phyloP scores from a whole-genome alignment of 2,888 invertebrate species.

The Epistrophe eligans region DNA sequence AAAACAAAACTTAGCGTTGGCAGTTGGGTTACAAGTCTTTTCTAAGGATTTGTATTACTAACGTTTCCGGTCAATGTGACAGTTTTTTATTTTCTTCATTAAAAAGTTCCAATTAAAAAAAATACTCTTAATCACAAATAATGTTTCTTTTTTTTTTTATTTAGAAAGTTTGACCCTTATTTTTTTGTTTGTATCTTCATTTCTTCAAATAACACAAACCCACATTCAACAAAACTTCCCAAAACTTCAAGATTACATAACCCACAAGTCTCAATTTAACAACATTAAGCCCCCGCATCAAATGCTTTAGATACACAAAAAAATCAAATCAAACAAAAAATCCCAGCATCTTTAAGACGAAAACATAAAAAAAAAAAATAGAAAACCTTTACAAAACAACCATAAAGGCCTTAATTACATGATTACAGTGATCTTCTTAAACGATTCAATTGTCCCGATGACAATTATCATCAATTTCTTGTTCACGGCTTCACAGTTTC shows the following conservation, averaged over 20 bases:
- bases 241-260: conserved; percentile 11
- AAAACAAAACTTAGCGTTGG: no score
- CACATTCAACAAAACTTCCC: conserved; percentile 5
- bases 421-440: conserved; percentile 52
- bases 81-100: no score
- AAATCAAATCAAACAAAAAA: background rate
- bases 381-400: conserved; percentile 5
- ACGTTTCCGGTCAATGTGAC: no score
- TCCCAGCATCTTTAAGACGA: conserved; percentile 16
- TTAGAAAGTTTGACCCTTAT: background rate
- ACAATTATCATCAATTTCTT: conserved; percentile 71
- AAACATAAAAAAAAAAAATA: conserved; percentile 20
- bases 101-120: no score
- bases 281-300: conserved; percentile 21
- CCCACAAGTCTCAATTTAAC: background rate
- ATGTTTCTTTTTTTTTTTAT: no score
- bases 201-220: background rate
- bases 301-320: background rate
- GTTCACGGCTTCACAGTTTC: conserved; percentile 69
- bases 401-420: conserved; percentile 59
- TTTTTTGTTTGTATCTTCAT: background rate
- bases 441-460: conserved; percentile 68
- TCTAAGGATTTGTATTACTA: no score
- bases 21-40: no score
- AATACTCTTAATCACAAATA: no score